These are phyloP conservation scores for Epistrophe eligans DNA, from an alignment of 2,888 invertebrate genomes.

Conservation along the genomic window DNA sequence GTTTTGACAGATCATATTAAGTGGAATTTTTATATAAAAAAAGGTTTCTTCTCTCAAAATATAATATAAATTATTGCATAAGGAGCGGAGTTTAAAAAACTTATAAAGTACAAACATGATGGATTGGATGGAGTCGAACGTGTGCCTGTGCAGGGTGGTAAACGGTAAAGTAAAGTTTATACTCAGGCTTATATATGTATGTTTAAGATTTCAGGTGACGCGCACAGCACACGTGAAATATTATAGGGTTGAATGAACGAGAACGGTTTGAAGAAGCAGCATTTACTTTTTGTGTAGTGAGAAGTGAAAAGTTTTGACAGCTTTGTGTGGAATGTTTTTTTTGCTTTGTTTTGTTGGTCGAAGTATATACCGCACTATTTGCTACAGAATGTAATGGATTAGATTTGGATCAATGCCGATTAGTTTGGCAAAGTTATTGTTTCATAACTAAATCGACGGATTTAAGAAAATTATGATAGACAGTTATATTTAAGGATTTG, in stretches of 20 bases:
- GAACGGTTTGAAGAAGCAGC: not conserved
- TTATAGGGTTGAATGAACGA: slow-evolving; percentile 49
- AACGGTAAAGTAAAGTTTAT: not conserved
- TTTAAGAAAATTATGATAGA: not conserved
- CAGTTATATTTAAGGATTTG: not conserved
- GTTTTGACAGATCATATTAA: slow-evolving; percentile 70
- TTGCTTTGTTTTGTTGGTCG: not conserved
- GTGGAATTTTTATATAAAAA: slow-evolving; percentile 43
- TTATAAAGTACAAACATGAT: slow-evolving; percentile 55
- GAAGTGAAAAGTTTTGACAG: slow-evolving; percentile 50
- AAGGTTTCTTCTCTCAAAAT: slow-evolving; percentile 12
- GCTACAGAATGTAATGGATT: slow-evolving; percentile 39
- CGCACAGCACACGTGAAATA: slow-evolving; percentile 3
- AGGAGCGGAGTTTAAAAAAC: slow-evolving; percentile 39
- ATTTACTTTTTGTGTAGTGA: not conserved
- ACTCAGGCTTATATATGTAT: slow-evolving; percentile 8
- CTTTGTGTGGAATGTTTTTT: slow-evolving; percentile 6
- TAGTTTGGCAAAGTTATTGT: not conserved
- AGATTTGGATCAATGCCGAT: slow-evolving; percentile 27
- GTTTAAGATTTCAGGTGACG: slow-evolving; percentile 38
- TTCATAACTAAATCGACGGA: not conserved
- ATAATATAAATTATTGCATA: slow-evolving; percentile 8
- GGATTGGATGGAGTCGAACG: slow-evolving; percentile 50
- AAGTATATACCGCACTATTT: slow-evolving; percentile 36
- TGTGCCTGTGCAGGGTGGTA: not conserved